These are phyloP conservation scores for Apotomis turbidana DNA, from an alignment of 2,888 invertebrate genomes.

Conservation along the genomic window DNA sequence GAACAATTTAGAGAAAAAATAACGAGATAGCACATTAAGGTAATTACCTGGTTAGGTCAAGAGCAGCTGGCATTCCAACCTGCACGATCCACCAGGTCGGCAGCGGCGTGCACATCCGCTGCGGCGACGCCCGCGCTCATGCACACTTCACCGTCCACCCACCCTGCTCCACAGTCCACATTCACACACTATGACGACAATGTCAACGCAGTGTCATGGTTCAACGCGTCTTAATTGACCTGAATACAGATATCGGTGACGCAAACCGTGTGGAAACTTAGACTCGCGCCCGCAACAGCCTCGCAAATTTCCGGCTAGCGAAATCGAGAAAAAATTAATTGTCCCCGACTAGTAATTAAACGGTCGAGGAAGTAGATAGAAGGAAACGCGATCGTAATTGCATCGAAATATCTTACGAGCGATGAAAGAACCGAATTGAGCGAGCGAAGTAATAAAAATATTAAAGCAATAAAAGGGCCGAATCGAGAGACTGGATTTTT, in stretches of 20 bases:
- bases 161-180: conserved; percentile 56
- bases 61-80: conserved; percentile 83
- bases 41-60: conserved; percentile 80
- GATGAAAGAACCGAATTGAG: conserved; percentile 51
- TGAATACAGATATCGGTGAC: conserved; percentile 71
- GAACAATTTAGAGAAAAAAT: background rate
- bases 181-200: conserved; percentile 66
- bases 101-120: conserved; percentile 82
- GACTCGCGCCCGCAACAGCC: conserved; percentile 58
- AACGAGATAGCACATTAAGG: conserved; percentile 32
- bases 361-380: conserved; percentile 58
- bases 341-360: conserved; percentile 56
- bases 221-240: conserved; percentile 69
- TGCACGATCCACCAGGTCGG: conserved; percentile 74
- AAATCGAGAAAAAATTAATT: conserved; percentile 62
- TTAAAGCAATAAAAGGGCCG: conserved; percentile 69
- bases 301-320: conserved; percentile 62
- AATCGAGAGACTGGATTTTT: conserved; percentile 68
- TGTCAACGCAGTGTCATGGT: conserved; percentile 77
- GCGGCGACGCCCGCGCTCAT: conserved; percentile 57
- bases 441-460: conserved; percentile 69
- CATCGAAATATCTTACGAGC: conserved; percentile 51
- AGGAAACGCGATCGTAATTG: conserved; percentile 56
- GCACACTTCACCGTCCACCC: conserved; percentile 56
- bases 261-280: conserved; percentile 67